These are phyloP conservation scores for Euspilapteryx auroguttella DNA, from an alignment of 2,888 invertebrate genomes.

Conservation along the genomic window DNA sequence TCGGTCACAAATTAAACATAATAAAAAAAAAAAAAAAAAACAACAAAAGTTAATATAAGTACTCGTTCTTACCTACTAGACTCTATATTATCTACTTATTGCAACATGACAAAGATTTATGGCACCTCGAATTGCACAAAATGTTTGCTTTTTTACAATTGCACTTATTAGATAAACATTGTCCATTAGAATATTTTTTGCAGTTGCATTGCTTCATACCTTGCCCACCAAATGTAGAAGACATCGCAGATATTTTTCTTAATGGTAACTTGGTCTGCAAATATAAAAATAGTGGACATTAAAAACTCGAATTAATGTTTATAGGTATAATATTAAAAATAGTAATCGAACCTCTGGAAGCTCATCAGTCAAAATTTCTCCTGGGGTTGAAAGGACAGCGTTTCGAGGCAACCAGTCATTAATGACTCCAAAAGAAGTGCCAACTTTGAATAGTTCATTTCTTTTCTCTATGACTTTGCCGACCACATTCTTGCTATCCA, in stretches of 20 bases:
- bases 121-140: slow-evolving; percentile 4
- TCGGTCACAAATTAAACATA: slow-evolving; percentile 3
- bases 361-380: too few species aligned
- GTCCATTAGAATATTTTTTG: slow-evolving; percentile 7
- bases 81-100: slow-evolving; percentile 2
- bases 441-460: slow-evolving; percentile 5
- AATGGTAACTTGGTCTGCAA: slow-evolving; percentile 3
- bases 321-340: slow-evolving; percentile 2
- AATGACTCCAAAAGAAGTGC: slow-evolving; percentile 4
- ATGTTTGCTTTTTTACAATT: slow-evolving; percentile 7
- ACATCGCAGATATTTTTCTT: slow-evolving; percentile 6
- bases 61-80: slow-evolving; percentile 1
- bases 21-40: slow-evolving; percentile 1
- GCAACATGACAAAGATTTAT: slow-evolving; percentile 3
- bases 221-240: slow-evolving; percentile 8
- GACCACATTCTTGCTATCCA: slow-evolving; percentile 6
- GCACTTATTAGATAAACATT: slow-evolving; percentile 7
- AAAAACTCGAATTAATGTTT: slow-evolving; percentile 1
- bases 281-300: slow-evolving; percentile 1
- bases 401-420: slow-evolving; percentile 5
- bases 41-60: too few species aligned
- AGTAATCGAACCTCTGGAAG: slow-evolving; percentile 5
- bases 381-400: slow-evolving; percentile 3
- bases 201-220: slow-evolving; percentile 7
- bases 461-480: slow-evolving; percentile 5